Conservation (phyloP, 2,888 invertebrate genomes). For the Sarcophaga rosellei region DNA sequence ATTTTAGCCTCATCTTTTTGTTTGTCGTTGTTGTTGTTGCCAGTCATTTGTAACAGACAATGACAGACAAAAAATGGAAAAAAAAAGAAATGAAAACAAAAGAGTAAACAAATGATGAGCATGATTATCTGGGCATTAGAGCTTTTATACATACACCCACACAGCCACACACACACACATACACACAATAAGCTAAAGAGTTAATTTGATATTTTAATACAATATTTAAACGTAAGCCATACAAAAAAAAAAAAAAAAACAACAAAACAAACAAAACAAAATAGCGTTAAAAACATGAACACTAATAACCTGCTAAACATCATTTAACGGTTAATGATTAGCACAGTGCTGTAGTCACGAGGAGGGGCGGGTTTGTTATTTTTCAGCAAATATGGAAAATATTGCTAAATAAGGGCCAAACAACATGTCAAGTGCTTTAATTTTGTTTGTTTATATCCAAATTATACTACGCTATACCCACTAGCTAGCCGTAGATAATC, state of each 20-base stretch:
- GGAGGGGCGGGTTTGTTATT: too few species aligned
- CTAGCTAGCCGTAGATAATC: too few species aligned
- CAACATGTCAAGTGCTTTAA: too few species aligned
- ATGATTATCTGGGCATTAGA: constrained; percentile 51
- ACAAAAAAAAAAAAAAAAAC: too few species aligned
- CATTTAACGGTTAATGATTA: constrained; percentile 9
- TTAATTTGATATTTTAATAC: constrained; percentile 63
- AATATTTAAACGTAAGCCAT: constrained; percentile 35
- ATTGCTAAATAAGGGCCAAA: too few species aligned
- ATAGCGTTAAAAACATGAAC: background rate
- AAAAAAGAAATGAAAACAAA: background rate
- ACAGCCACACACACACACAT: constrained; percentile 13
- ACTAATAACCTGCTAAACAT: constrained; percentile 22
- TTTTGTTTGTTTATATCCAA: too few species aligned
- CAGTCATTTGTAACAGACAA: constrained; percentile 18
- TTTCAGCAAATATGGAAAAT: too few species aligned
- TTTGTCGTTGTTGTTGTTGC: constrained; percentile 3
- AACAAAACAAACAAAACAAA: background rate
- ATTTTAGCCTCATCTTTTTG: constrained; percentile 13
- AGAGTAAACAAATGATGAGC: constrained; percentile 52
- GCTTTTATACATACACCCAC: background rate
- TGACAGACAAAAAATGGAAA: constrained; percentile 5
- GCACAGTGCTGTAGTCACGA: background rate
- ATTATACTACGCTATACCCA: too few species aligned
- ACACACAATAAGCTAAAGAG: constrained; percentile 49